These are phyloP conservation scores for Frankliniella intonsa DNA, from an alignment of 2,888 invertebrate genomes.

Conservation along the genomic window DNA sequence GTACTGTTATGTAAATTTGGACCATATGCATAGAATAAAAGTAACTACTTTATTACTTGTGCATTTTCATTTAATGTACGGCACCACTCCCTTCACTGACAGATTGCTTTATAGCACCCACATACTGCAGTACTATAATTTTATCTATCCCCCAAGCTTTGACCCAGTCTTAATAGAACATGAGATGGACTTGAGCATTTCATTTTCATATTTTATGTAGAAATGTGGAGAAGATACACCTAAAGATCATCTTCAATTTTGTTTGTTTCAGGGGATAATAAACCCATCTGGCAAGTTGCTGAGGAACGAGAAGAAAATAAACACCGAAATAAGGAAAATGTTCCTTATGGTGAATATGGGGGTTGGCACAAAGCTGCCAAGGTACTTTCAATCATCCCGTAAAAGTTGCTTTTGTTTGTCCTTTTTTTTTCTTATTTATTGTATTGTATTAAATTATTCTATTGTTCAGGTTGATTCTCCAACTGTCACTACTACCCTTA, in stretches of 20 bases:
- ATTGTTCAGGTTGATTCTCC: conserved; percentile 69
- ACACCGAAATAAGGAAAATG: conserved; percentile 77
- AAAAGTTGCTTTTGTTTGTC: too few relatives aligned
- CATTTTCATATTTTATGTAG: neutral
- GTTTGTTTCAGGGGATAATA: conserved; percentile 69
- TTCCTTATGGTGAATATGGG: conserved; percentile 80
- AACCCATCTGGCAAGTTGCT: conserved; percentile 96
- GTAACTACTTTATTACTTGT: conserved; percentile 10
- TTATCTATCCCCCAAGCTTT: too few relatives aligned
- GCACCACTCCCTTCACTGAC: conserved; percentile 23
- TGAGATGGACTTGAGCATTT: neutral
- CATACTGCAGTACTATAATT: too few relatives aligned
- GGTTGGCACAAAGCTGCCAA: conserved; percentile 99
- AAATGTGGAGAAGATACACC: neutral
- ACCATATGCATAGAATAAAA: conserved; percentile 25
- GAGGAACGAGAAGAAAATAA: conserved; percentile 98
- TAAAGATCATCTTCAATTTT: conserved; percentile 25
- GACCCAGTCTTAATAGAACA: too few relatives aligned
- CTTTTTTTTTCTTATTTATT: neutral
- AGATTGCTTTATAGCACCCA: neutral
- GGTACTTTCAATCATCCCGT: conserved; percentile 46
- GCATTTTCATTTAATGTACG: conserved; percentile 20
- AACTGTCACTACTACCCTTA: conserved; percentile 94
- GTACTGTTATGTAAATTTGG: conserved; percentile 29
- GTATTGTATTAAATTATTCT: neutral